These are phyloP conservation scores for Arctopsyche grandis DNA, from an alignment of 1,140 invertebrate genomes.

Conservation along the genomic window DNA sequence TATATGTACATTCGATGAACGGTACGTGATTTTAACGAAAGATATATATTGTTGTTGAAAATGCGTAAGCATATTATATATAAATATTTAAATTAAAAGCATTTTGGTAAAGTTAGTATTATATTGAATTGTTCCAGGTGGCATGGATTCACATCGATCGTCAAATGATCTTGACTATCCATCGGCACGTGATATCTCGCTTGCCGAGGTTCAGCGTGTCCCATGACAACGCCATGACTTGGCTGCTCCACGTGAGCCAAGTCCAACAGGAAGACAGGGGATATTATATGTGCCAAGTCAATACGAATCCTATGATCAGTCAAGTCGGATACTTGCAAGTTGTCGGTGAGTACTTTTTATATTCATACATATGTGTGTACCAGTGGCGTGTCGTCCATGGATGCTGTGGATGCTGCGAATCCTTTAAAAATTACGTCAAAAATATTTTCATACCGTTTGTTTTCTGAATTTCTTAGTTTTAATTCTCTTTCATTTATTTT, in stretches of 20 bases:
- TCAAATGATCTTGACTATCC: constrained; percentile 93
- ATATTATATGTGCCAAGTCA: constrained; percentile 93
- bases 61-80: too few species aligned
- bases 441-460: too few species aligned
- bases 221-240: constrained; percentile 91
- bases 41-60: too few species aligned
- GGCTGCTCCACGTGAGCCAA: constrained; percentile 86
- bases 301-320: constrained; percentile 96
- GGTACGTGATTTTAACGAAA: too few species aligned
- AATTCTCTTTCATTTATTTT: too few species aligned
- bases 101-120: too few species aligned
- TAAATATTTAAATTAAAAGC: too few species aligned
- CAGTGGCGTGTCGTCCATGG: too few species aligned
- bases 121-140: constrained; percentile 73
- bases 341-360: constrained; percentile 77
- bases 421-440: too few species aligned
- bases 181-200: constrained; percentile 88
- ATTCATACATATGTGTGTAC: neutral
- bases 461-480: too few species aligned
- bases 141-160: constrained; percentile 94
- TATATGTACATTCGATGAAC: too few species aligned
- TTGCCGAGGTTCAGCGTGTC: constrained; percentile 88
- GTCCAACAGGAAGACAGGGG: constrained; percentile 90
- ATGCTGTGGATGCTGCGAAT: too few species aligned
- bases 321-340: constrained; percentile 94